Evolutionary conservation across 2,797 vertebrate genomes (phyloP).

Genomic region (Mionectes olivaceus): DNA sequence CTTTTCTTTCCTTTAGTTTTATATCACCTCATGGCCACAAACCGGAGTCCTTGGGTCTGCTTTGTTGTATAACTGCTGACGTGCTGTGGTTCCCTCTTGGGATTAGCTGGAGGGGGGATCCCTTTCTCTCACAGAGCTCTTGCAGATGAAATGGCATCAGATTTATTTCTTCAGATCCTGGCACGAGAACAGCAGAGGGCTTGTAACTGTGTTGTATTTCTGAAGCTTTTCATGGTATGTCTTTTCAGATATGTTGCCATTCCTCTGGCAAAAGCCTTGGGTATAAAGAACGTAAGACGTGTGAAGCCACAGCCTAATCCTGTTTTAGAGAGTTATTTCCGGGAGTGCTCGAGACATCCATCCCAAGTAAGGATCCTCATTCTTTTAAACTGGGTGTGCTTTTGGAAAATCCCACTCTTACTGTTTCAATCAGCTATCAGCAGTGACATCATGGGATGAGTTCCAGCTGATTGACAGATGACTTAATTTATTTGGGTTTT

Average conservation of each 20-base stretch:
- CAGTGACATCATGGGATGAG: constrained; percentile 26
- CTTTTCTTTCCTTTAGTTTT: not conserved
- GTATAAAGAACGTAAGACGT: constrained; percentile 81
- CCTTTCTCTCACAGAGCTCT: not conserved
- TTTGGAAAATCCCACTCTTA: constrained; percentile 32
- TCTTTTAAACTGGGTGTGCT: not conserved
- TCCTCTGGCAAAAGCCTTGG: constrained; percentile 84
- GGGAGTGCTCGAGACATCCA: constrained; percentile 79
- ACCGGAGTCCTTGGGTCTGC: not conserved
- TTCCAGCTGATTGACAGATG: constrained; percentile 56
- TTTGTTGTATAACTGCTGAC: not conserved
- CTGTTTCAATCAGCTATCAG: constrained; percentile 38
- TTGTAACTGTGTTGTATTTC: not conserved
- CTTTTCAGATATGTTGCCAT: constrained; percentile 86
- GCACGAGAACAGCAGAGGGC: not conserved
- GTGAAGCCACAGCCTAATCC: constrained; percentile 81
- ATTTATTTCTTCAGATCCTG: not conserved
- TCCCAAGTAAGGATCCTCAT: constrained; percentile 83
- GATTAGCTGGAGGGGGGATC: not conserved
- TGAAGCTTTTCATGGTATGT: constrained; percentile 3
- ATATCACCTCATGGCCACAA: not conserved
- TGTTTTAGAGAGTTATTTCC: constrained; percentile 86
- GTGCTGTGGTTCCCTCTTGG: not conserved
- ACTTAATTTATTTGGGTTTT: constrained; percentile 54
- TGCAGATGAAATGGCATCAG: not conserved